phyloP scores from a whole-genome alignment of 2,888 invertebrate genomes.

The Gymnosoma rotundatum region DNA sequence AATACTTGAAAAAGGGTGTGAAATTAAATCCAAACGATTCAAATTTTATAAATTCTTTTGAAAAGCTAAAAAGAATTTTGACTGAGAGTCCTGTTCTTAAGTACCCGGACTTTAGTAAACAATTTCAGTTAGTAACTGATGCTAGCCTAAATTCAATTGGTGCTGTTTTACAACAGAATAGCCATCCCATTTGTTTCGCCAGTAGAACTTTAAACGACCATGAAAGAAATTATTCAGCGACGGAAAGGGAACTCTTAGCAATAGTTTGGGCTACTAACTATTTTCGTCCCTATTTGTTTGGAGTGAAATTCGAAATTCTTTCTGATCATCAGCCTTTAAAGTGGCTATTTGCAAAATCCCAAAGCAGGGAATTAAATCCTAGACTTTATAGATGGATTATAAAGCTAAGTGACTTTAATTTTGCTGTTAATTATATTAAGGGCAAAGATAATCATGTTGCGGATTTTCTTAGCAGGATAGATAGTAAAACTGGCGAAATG shows the following conservation, averaged over 20 bases:
- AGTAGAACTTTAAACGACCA: slow-evolving; percentile 28
- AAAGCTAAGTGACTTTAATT: slow-evolving; percentile 32
- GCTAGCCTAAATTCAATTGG: too few relatives aligned
- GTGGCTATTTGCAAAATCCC: slow-evolving; percentile 16
- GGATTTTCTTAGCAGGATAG: too few relatives aligned
- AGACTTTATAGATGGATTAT: slow-evolving; percentile 10
- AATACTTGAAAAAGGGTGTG: too few relatives aligned
- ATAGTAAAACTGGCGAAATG: too few relatives aligned
- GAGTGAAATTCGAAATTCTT: slow-evolving; percentile 17
- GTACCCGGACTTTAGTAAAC: too few relatives aligned
- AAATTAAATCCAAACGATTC: too few relatives aligned
- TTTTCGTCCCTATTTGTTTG: slow-evolving; percentile 26
- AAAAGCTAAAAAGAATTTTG: slow-evolving; percentile 32
- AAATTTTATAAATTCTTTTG: slow-evolving; percentile 7
- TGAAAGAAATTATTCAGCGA: slow-evolving; percentile 24
- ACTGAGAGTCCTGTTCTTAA: slow-evolving; percentile 4
- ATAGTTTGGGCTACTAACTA: slow-evolving; percentile 13
- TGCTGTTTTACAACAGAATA: slow-evolving; percentile 20
- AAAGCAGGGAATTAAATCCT: slow-evolving; percentile 30
- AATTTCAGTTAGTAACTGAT: too few relatives aligned
- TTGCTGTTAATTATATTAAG: not conserved
- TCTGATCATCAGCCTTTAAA: slow-evolving; percentile 24
- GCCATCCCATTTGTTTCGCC: slow-evolving; percentile 29
- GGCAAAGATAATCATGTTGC: too few relatives aligned
- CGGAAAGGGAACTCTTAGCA: too few relatives aligned